Evolutionary conservation across 1,140 invertebrate species (phyloP).

Genomic region (Marisa cornuarietis): DNA sequence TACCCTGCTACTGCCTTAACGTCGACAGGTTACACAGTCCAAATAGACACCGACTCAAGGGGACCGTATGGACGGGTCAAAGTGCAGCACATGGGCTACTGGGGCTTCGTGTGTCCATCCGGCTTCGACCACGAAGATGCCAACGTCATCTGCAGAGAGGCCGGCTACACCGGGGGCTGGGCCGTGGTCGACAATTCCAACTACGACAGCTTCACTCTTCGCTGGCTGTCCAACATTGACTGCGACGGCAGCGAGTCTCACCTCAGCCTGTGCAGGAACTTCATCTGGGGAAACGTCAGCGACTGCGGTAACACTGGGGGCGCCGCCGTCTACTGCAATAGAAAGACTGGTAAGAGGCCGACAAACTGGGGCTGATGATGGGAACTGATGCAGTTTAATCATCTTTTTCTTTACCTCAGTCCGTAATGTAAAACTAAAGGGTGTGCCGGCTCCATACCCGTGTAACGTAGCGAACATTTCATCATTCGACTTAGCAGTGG

Average conservation of each 20-base stretch:
- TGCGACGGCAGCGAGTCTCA: background rate
- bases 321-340: background rate
- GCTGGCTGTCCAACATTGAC: conserved; percentile 19
- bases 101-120: conserved; percentile 36
- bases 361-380: background rate
- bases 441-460: too few species aligned
- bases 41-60: background rate
- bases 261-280: background rate
- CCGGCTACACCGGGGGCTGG: conserved; percentile 36
- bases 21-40: background rate
- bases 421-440: too few species aligned
- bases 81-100: conserved; percentile 38
- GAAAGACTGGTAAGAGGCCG: background rate
- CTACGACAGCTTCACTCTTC: background rate
- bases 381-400: too few species aligned
- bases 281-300: background rate
- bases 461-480: too few species aligned
- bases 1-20: too few species aligned
- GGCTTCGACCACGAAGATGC: conserved; percentile 36
- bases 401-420: too few species aligned
- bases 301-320: background rate
- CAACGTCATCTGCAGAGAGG: conserved; percentile 43
- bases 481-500: too few species aligned
- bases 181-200: conserved; percentile 24
- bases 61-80: conserved; percentile 33